phyloP scores from a whole-genome alignment of 2,113 vertebrate species.

The Ranitomeya imitator region DNA sequence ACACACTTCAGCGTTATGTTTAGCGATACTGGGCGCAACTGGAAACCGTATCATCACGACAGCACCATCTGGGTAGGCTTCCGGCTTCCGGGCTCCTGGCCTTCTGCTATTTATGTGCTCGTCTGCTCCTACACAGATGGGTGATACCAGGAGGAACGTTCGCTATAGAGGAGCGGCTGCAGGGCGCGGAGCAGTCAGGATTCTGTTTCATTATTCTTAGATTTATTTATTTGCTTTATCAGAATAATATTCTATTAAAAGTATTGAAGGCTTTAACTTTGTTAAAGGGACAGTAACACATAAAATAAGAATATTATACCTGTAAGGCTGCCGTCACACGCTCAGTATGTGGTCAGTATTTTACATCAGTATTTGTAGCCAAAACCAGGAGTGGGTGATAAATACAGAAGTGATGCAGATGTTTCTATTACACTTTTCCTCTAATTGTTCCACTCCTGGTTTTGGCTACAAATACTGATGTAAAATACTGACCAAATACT shows the following conservation, averaged over 20 bases:
- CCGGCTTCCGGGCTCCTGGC: not conserved
- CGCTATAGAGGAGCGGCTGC: not conserved
- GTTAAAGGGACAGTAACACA: too few species aligned
- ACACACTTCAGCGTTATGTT: conserved; percentile 87
- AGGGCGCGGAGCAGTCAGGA: not conserved
- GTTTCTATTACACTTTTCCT: too few species aligned
- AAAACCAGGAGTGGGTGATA: too few species aligned
- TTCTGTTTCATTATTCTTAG: not conserved
- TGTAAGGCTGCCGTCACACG: too few species aligned
- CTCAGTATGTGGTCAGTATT: too few species aligned
- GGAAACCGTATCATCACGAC: conserved; percentile 89
- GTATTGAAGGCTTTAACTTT: too few species aligned
- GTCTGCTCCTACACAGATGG: conserved; percentile 17
- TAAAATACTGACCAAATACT: too few species aligned
- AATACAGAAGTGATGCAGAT: too few species aligned
- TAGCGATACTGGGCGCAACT: conserved; percentile 90
- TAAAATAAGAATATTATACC: too few species aligned
- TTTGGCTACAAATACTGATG: too few species aligned
- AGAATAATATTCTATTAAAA: not conserved
- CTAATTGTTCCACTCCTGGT: too few species aligned
- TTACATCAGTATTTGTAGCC: too few species aligned
- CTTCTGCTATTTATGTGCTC: not conserved
- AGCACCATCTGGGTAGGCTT: conserved; percentile 77
- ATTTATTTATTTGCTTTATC: not conserved
- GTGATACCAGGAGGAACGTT: not conserved